Base-by-base conservation (phyloP, 2,888 invertebrate genomes). In the Noctua janthina region DNA sequence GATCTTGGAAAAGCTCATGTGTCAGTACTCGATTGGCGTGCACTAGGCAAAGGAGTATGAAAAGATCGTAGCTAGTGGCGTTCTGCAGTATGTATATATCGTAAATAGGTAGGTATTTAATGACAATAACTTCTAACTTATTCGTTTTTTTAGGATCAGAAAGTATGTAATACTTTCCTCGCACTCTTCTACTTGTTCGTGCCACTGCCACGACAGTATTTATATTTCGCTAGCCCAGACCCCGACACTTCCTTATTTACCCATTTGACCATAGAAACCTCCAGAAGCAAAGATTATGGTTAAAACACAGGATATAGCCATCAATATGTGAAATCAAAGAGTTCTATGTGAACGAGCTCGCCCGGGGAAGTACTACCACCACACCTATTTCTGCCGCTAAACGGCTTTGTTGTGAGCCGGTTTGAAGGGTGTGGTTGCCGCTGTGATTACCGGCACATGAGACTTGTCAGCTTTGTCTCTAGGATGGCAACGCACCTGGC, bases 331-430 rank as follows among this genome's bases (percentile, higher is more conserved):
- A 39, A 5, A 13, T 39, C 20, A 74, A 76, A 76, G 78, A 80
- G 62, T 4, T 80, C 11, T 20, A 46, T 20, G 79, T 79, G 79
- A 43, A 70, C 43, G 66, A 66, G 20, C 66, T 66, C 39, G 66
- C 10, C 62, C 79, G 80, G 80, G 79, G 80, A 54, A 64, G 80
- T 70, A 80, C 70, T 79, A 69, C 78, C 78, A 29, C 79, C 78
- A 43, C 29, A 39, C 62, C 70, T 81, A 35, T 72, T 54, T 80
- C 43, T 64, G 29, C 35, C 49, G 23, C 23, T 29, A 39, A 66
- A 43, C 78, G 15, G 71, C 46, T 7, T 11, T 20, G 70, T 23
- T 46, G 35, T 46, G 35, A 39, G 7, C 8, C 10, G 46, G 81
- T 20, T 11, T 54, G 72, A 56, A 56, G 67, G 56, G 64, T 54